Evolutionary conservation across 2,888 invertebrate species (phyloP).

Genomic region (Hanleya hanleyi): DNA sequence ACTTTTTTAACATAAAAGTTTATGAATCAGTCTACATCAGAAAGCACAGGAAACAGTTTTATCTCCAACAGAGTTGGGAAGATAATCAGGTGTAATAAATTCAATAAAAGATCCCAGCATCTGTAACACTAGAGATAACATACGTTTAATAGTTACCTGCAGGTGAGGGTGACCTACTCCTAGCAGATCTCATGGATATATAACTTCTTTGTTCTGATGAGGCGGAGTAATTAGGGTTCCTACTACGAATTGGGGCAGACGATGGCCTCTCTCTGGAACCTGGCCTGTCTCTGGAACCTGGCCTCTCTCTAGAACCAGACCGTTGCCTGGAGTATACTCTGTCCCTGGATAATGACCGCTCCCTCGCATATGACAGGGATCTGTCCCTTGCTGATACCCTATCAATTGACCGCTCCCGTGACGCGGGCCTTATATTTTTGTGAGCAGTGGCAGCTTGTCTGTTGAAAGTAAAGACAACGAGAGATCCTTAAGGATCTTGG

Average conservation of each 20-base stretch:
- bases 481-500: too few relatives aligned
- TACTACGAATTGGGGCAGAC: constrained; percentile 37
- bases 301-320: constrained; percentile 12
- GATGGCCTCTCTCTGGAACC: constrained; percentile 49
- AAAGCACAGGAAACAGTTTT: too few relatives aligned
- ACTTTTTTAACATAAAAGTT: too few relatives aligned
- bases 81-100: too few relatives aligned
- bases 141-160: too few relatives aligned
- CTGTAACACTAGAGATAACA: too few relatives aligned
- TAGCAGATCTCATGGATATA: not conserved
- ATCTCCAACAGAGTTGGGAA: too few relatives aligned
- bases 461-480: not conserved
- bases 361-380: constrained; percentile 47
- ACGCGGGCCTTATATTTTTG: constrained; percentile 40
- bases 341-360: constrained; percentile 47
- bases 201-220: not conserved
- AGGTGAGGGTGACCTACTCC: constrained; percentile 45
- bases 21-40: too few relatives aligned
- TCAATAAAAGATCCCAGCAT: too few relatives aligned
- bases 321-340: constrained; percentile 40
- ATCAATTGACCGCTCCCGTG: constrained; percentile 48
- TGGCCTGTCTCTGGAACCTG: constrained; percentile 42
- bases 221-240: not conserved
- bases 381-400: constrained; percentile 41
- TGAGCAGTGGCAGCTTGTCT: not conserved